These are phyloP conservation scores for Benitochromis conjunctus DNA, from an alignment of 2,113 vertebrate genomes.

Conservation along the genomic window DNA sequence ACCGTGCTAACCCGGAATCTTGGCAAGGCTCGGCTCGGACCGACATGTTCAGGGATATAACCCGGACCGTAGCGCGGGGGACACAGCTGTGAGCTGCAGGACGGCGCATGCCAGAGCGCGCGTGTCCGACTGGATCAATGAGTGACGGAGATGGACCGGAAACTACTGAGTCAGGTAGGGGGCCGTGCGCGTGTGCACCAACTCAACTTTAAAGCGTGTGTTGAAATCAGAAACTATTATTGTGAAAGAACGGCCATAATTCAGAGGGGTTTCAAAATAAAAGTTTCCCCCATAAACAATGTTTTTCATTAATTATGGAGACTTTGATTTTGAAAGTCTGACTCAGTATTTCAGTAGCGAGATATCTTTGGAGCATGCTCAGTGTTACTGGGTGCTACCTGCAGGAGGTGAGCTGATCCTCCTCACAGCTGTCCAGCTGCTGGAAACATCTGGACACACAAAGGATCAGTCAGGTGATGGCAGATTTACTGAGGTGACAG, in stretches of 20 bases:
- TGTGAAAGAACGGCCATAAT: neutral
- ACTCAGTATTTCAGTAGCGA: neutral
- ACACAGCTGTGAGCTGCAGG: neutral
- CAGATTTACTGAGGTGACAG: neutral
- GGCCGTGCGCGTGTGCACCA: neutral
- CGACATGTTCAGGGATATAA: neutral
- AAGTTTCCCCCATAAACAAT: neutral
- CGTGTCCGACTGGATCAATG: neutral
- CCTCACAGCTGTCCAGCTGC: neutral
- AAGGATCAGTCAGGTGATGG: neutral
- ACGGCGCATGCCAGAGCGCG: neutral
- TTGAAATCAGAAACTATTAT: neutral
- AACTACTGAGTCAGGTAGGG: conserved; percentile 26
- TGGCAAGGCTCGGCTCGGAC: neutral
- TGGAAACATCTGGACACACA: neutral
- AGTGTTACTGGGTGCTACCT: neutral
- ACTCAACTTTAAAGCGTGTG: neutral
- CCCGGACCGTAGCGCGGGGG: neutral
- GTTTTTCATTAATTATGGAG: neutral
- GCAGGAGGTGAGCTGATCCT: neutral
- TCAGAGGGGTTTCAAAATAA: neutral
- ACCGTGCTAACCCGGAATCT: neutral
- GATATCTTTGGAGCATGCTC: neutral
- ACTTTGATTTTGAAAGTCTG: neutral
- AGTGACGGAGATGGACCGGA: conserved; percentile 11